A percentile compares a stretch with the other conserved stretches of the same genome.
Evolutionary conservation across 2,888 invertebrate genomes (phyloP).

Genomic region (Endotricha flammealis): DNA sequence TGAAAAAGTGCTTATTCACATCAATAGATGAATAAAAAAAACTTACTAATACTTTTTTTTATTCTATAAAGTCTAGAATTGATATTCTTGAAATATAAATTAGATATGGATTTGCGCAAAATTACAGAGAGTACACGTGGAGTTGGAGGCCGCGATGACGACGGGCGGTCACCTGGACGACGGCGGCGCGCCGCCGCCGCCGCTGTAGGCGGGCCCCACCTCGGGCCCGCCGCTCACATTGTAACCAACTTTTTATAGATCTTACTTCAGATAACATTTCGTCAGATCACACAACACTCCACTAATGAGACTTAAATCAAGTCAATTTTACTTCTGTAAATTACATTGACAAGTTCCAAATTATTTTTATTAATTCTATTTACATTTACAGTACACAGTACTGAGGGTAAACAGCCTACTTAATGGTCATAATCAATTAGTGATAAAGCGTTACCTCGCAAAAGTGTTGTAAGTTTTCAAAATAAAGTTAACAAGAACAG

Average conservation of each 20-base stretch:
- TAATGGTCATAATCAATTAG: too few species aligned
- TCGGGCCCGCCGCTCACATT: slow-evolving; percentile 25
- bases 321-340: too few species aligned
- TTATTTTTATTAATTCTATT: too few species aligned
- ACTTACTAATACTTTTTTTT: too few species aligned
- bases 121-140: slow-evolving; percentile 34
- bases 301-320: too few species aligned
- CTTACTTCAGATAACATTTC: slow-evolving; percentile 22
- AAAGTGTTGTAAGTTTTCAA: slow-evolving; percentile 40
- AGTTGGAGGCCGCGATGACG: slow-evolving; percentile 29
- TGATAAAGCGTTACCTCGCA: neutral
- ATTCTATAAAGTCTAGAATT: too few species aligned
- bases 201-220: slow-evolving; percentile 47
- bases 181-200: slow-evolving; percentile 27
- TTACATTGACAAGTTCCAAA: too few species aligned
- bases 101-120: too few species aligned
- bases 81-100: too few species aligned
- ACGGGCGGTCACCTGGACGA: slow-evolving; percentile 62
- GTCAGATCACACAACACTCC: slow-evolving; percentile 16
- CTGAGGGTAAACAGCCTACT: too few species aligned
- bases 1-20: too few species aligned
- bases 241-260: slow-evolving; percentile 27
- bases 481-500: slow-evolving; percentile 45
- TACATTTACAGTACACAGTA: neutral
- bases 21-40: too few species aligned